These are phyloP conservation scores for Mesocricetus auratus DNA, from an alignment of 2,113 vertebrate species.

Conservation along the genomic window DNA sequence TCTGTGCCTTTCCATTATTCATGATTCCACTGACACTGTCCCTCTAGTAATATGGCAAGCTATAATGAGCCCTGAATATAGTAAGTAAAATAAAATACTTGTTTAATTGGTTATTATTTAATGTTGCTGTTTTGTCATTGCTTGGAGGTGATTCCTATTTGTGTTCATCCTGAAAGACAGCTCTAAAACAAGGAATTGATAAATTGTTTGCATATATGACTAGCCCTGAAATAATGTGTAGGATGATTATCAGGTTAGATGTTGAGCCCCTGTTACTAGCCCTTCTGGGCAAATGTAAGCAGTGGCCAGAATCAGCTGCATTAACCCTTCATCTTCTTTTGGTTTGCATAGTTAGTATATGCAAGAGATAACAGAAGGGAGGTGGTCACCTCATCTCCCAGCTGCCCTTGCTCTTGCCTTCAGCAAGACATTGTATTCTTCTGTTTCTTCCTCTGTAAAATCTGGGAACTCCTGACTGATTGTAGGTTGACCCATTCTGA, in stretches of 20 bases:
- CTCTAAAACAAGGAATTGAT: neutral
- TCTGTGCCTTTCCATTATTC: neutral
- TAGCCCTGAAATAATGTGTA: neutral
- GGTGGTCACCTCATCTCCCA: neutral
- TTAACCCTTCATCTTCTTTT: neutral
- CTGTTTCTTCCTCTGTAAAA: neutral
- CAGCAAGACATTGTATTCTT: neutral
- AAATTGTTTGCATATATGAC: neutral
- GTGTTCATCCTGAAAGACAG: neutral
- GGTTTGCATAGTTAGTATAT: neutral
- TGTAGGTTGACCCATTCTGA: neutral
- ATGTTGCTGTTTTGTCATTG: neutral
- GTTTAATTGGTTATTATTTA: neutral
- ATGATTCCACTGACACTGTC: neutral
- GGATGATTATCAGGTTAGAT: neutral
- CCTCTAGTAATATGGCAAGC: neutral
- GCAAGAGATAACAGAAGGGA: neutral
- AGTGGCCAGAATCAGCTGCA: neutral
- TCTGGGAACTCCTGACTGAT: neutral
- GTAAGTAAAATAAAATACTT: conserved; percentile 5
- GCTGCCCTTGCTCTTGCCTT: neutral
- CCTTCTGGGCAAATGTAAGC: neutral
- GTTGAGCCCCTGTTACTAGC: neutral
- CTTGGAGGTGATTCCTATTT: neutral
- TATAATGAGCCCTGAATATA: neutral